A percentile compares a stretch with the other conserved stretches of the same genome.
phyloP scores from a whole-genome alignment of 2,113 vertebrate species.

The Alligator mississippiensis region DNA sequence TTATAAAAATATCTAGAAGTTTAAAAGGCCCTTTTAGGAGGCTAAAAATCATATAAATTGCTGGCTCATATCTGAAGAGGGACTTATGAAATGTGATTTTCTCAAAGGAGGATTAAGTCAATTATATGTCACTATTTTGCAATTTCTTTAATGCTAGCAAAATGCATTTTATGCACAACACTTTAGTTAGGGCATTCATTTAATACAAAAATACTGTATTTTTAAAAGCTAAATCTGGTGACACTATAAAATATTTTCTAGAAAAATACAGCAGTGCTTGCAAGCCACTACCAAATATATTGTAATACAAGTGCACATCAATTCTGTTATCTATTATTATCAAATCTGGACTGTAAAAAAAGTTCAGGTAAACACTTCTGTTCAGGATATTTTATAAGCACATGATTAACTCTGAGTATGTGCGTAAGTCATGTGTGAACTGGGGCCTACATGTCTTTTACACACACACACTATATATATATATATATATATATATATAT shows the following conservation, averaged over 20 bases:
- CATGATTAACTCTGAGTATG: background rate
- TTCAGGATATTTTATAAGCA: background rate
- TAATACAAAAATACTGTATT: background rate
- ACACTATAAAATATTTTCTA: constrained; percentile 34
- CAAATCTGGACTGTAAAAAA: background rate
- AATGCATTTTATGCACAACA: background rate
- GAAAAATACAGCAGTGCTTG: background rate
- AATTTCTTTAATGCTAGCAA: background rate
- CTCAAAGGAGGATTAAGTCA: background rate
- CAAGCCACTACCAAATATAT: constrained; percentile 15
- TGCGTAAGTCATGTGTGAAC: background rate
- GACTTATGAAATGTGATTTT: background rate
- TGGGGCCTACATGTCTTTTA: background rate
- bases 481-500: no score
- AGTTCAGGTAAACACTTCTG: background rate
- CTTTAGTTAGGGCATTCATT: background rate
- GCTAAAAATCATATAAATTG: constrained; percentile 3
- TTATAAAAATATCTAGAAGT: background rate
- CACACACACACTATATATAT: no score
- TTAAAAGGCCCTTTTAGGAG: background rate
- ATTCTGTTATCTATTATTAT: constrained; percentile 22
- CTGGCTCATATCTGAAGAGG: background rate
- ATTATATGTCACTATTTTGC: background rate
- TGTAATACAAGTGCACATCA: background rate
- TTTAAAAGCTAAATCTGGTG: constrained; percentile 20